Percentiles rank a stretch among this genome's conserved stretches.
phyloP scores from a whole-genome alignment of 1,140 invertebrate genomes.

The Anadara kagoshimensis region DNA sequence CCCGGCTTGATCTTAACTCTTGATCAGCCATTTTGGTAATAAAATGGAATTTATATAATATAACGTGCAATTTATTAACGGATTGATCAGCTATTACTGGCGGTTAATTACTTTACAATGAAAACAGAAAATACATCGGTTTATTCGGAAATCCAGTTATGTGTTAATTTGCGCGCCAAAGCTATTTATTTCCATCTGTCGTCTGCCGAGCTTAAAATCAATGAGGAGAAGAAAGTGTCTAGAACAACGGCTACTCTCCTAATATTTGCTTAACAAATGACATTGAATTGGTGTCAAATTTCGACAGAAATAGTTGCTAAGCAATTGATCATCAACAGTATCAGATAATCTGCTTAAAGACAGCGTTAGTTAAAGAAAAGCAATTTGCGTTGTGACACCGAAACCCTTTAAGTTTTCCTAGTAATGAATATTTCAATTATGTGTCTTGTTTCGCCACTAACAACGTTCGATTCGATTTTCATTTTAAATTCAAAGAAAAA shows the following conservation, averaged over 20 bases:
- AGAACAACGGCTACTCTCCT: conserved; percentile 6
- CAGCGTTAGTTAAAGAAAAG: conserved; percentile 9
- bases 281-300: conserved; percentile 10
- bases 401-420: conserved; percentile 5
- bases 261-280: conserved; percentile 16
- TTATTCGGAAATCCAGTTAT: too few species aligned
- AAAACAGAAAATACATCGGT: too few species aligned
- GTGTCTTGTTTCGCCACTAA: conserved; percentile 9
- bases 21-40: too few species aligned
- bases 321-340: conserved; percentile 13
- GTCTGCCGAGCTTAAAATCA: conserved; percentile 3
- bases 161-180: too few species aligned
- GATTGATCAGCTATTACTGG: too few species aligned
- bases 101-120: too few species aligned
- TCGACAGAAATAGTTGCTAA: conserved; percentile 10
- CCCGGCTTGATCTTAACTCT: too few species aligned
- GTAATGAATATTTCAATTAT: conserved; percentile 23
- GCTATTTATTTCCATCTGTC: conserved; percentile 23
- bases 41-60: too few species aligned
- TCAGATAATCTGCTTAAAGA: not conserved
- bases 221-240: not conserved
- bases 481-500: too few species aligned
- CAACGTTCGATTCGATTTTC: not conserved
- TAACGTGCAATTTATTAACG: too few species aligned
- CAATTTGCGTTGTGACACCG: not conserved